Evolutionary conservation across 2,113 vertebrate genomes (phyloP), one percentile per base, ranked within the genome.

Genomic region (Elaphurus davidianus): DNA sequence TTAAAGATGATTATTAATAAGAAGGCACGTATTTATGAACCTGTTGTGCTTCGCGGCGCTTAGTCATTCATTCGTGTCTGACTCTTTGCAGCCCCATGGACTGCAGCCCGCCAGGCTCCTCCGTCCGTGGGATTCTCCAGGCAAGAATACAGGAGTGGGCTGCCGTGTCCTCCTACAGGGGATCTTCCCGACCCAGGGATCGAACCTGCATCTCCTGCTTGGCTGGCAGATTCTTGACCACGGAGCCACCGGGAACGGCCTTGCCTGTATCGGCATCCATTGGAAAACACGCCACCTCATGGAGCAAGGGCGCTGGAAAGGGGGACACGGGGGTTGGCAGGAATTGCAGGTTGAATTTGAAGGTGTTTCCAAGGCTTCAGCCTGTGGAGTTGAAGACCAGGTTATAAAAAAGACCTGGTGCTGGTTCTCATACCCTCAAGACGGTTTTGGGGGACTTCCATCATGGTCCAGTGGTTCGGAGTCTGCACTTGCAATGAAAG

Each of bases 401-500:
- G 15, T 47, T 30, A 47, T 30, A 50, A 50, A 6, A 10, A 27
- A 19, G 50, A 21, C 28, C n/a, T 16, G 2, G 7, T 7, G 27
- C 6, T 7, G 8, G 8, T 25, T 43, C 27, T 15, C 7, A 19
- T 50, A 16, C n/a, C 7, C 17, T 90, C 25, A 6, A 0, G 12
- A 47, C 2, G 17, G 17, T 71, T 12, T 36, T 0, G 19, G 17
- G n/a, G 19, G 19, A 36, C 9, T 71, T 36, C 5, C n/a, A 36
- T 23, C 19, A 0, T 6, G 19, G 67, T 1, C n/a, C n/a, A 36
- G 67, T 1, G 19, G n/a, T 23, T 23, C 11, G 2, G n/a, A 71
- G 9, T 71, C 64, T 0, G 0, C 17, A 0, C 1, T 12, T 12
- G 9, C 19, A 12, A 23, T 23, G n/a, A n/a, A 71, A 21, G 4